A percentile compares a stretch with the other conserved stretches of the same genome.
Conservation (phyloP, 2,888 invertebrate species). For the Lithophane socia region DNA sequence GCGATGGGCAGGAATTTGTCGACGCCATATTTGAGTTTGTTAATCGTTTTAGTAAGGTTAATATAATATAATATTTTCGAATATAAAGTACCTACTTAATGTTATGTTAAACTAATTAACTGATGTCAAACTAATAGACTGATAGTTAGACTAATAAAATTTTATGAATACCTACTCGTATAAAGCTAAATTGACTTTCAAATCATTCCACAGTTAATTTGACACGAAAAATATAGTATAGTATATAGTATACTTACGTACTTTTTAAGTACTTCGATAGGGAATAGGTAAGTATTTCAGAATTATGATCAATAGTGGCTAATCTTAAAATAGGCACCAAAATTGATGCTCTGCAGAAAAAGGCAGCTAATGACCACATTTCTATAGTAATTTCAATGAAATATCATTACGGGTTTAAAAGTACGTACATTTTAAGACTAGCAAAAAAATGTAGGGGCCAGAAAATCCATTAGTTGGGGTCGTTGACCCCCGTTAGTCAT, state of each 20-base stretch:
- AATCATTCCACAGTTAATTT: background rate
- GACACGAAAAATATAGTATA: background rate
- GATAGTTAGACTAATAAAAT: no score
- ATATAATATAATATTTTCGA: no score
- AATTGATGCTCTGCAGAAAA: conserved; percentile 27
- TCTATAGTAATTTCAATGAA: conserved; percentile 56
- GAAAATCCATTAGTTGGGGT: conserved; percentile 70
- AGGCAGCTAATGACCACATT: conserved; percentile 45
- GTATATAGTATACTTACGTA: no score
- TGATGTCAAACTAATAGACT: no score
- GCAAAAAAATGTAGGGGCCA: conserved; percentile 66
- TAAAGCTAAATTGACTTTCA: conserved; percentile 4
- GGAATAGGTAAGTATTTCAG: conserved; percentile 12
- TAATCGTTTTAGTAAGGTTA: no score
- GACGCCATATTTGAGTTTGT: no score
- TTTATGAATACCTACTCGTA: background rate
- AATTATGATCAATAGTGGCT: conserved; percentile 1
- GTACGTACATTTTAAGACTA: conserved; percentile 50
- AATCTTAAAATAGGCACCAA: background rate
- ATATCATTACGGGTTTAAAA: conserved; percentile 56
- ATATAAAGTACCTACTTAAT: background rate
- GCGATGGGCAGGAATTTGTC: no score
- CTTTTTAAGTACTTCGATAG: conserved; percentile 1
- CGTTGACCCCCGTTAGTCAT: conserved; percentile 69
- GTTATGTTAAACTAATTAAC: no score